phyloP scores from a whole-genome alignment of 2,113 vertebrate genomes.

The Clinocottus analis region DNA sequence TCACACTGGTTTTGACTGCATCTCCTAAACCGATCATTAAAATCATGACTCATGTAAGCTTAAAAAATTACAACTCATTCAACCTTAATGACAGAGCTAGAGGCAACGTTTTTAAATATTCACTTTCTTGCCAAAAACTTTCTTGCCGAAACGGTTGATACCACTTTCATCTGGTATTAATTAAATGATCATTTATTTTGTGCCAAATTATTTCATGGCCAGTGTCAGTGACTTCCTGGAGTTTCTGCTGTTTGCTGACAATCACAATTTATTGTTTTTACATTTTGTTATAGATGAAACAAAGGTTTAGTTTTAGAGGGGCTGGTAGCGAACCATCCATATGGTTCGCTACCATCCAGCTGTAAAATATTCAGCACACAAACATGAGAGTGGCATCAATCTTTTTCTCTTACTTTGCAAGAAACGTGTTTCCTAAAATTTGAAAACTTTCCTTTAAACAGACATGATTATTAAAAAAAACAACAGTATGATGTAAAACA shows the following conservation, averaged over 20 bases:
- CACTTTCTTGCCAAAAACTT: not conserved
- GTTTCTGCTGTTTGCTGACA: not conserved
- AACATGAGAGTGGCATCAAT: not conserved
- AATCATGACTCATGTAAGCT: slow-evolving; percentile 11
- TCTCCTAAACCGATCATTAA: slow-evolving; percentile 10
- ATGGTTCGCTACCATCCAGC: too few relatives aligned
- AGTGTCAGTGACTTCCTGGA: not conserved
- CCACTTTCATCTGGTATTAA: not conserved
- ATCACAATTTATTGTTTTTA: not conserved
- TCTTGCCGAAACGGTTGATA: not conserved
- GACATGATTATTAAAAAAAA: slow-evolving; percentile 27
- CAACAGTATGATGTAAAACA: slow-evolving; percentile 31
- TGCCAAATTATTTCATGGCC: not conserved
- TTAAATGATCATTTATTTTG: not conserved
- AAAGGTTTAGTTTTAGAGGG: not conserved
- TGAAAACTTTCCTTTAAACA: slow-evolving; percentile 22
- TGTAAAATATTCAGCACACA: not conserved
- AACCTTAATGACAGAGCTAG: not conserved
- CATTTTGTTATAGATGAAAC: not conserved
- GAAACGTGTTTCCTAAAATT: not conserved
- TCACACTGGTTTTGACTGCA: slow-evolving; percentile 36
- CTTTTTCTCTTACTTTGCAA: slow-evolving; percentile 1
- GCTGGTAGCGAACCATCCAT: not conserved
- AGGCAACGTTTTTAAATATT: not conserved
- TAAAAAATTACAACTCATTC: not conserved